Evolutionary conservation across 2,888 invertebrate species (phyloP), one percentile per base, ranked within the genome.

Genomic region (Chymomyza amoena): DNA sequence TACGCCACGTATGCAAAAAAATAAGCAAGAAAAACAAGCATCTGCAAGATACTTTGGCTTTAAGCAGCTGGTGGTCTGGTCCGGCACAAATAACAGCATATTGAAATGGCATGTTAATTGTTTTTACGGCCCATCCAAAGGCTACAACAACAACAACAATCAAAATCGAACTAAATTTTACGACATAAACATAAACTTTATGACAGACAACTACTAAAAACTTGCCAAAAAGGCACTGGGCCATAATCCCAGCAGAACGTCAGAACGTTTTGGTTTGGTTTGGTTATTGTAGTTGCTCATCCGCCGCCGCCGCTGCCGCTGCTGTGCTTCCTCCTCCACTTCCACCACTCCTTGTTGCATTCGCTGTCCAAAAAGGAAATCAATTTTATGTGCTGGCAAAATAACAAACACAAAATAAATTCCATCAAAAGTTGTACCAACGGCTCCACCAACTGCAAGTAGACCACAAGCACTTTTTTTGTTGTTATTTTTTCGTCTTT

Each of bases 181-280:
- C 82, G 88, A 89, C 89, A 86, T 79, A 84, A 84, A 89, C 84
- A 89, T 86, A 82, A 86, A 88, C 76, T 89, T 89, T 89, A 90
- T 89, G 90, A 89, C 90, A 88, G 79, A 72, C 76, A 63, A 79
- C 76, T 75, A 70, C 52, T 68, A 64, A 72, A 66, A 57, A 50
- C 50, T 61, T 20, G 61, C 61, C 72, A 72, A 62, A 61, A 61
- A 61, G 61, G 61, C 64, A 51, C 28, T 57, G 57, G 57, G 16
- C 39, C 39, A 45, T 10, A 64, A 45, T 32, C 32, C 32, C 32
- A 32, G 9, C 32, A 32, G 6, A 28, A 32, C 32, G 32, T 7
- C 32, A 3, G 32, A 32, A 32, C 32, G 32, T 32, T 32, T 32
- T 6, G 32, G 32, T 32, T 32, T n/a, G n/a, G n/a, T n/a, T n/a